A percentile compares a stretch with the other conserved stretches of the same genome.
Conservation (phyloP, 2,797 vertebrate species). For the Merluccius polli region DNA sequence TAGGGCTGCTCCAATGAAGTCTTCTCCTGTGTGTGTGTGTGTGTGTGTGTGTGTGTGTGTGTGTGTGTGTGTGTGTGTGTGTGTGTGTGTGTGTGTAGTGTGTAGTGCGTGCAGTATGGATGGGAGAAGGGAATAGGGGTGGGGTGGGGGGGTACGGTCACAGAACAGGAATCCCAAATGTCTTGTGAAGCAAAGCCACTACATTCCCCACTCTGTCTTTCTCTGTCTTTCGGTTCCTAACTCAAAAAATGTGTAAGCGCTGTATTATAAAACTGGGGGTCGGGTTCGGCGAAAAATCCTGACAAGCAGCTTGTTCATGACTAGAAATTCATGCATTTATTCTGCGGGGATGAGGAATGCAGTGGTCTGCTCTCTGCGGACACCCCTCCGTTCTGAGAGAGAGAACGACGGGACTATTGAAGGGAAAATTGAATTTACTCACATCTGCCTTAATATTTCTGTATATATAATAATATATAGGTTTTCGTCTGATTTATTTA, state of each 20-base stretch:
- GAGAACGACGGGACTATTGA: conserved; percentile 55
- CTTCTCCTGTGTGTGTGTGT: background rate
- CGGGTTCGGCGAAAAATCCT: conserved; percentile 28
- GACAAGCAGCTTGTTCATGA: conserved; percentile 24
- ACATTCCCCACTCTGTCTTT: background rate
- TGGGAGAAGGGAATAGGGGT: background rate
- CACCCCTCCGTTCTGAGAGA: conserved; percentile 36
- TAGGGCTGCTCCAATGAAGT: no score
- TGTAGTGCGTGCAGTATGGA: no score
- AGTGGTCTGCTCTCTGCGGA: conserved; percentile 24
- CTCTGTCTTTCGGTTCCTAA: background rate
- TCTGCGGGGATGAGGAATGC: conserved; percentile 43
- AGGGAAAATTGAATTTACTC: conserved; percentile 77
- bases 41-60: background rate
- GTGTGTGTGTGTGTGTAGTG: background rate
- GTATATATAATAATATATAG: no score
- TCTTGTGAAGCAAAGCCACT: background rate
- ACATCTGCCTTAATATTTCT: conserved; percentile 82
- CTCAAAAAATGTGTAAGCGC: background rate
- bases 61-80: background rate
- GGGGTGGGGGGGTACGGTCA: background rate
- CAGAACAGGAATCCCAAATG: background rate
- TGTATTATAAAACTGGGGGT: no score
- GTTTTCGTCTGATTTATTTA: no score
- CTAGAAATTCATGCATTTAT: conserved; percentile 51